Percentiles rank a stretch among this genome's conserved stretches.
These are phyloP conservation scores for Rhorus exstirpatorius DNA, from an alignment of 2,888 invertebrate species.

Conservation along the genomic window DNA sequence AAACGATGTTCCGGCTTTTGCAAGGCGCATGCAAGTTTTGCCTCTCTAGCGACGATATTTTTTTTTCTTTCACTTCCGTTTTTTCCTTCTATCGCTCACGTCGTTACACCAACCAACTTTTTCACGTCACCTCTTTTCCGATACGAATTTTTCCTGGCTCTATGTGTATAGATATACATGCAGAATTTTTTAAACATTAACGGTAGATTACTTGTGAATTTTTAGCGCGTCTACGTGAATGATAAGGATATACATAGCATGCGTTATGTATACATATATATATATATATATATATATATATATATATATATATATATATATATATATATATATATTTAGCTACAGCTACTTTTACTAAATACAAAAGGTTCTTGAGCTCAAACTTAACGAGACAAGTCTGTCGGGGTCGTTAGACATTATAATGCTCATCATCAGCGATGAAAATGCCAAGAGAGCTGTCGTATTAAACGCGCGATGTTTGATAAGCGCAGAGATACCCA, in stretches of 20 bases:
- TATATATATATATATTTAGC: too few species aligned
- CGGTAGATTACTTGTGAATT: constrained; percentile 7
- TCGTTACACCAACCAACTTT: constrained; percentile 25
- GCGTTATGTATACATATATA: too few species aligned
- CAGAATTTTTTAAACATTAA: background rate
- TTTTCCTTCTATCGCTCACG: background rate
- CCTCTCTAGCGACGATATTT: background rate
- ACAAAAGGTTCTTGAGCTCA: background rate
- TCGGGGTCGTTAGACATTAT: constrained; percentile 4
- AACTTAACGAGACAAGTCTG: background rate
- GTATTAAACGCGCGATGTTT: background rate
- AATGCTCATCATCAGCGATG: background rate
- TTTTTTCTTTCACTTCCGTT: background rate
- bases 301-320: too few species aligned
- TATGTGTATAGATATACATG: background rate
- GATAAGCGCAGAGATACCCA: background rate
- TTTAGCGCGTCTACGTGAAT: constrained; percentile 15
- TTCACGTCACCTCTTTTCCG: constrained; percentile 8
- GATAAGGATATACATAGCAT: constrained; percentile 1
- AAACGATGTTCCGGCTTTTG: too few species aligned
- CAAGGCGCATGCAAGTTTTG: constrained; percentile 16
- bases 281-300: too few species aligned
- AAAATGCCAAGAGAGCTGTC: background rate
- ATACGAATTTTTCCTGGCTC: background rate
- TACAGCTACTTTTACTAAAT: background rate